Evolutionary conservation across 1,140 invertebrate genomes (phyloP), one percentile per base, ranked within the genome.

Genomic region (Littorina saxatilis): DNA sequence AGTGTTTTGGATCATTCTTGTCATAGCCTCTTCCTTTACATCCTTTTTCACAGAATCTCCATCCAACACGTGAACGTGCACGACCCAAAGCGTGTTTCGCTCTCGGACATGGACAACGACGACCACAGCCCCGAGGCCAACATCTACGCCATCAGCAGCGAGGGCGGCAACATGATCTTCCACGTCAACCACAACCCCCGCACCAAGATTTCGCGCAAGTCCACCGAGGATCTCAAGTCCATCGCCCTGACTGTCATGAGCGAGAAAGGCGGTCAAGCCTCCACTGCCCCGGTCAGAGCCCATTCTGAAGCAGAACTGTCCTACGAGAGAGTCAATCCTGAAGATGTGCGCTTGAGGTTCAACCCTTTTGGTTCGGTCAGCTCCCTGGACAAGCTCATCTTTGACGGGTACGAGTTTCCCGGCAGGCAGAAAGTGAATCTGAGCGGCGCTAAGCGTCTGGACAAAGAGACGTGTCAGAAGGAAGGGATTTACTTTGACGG

Each of bases 81-180:
- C 58, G 94, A 95, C 81, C 94, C 94, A n/a, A 94, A 95, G 80
- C 93, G 93, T 9, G 92, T 94, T 2, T 85, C 88, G 29, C 43
- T 92, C n/a, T 84, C 86, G n/a, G 89, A 91, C 27, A 70, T 84
- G 27, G 82, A 80, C 32, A 86, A 91, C 66, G 88, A 89, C 27
- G 79, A 50, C 29, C 88, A 90, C 20, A 85, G 88, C 73, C 74
- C 85, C 13, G 91, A 94, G 92, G 93, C 95, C 0, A 95, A 96
- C 88, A 96, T 97, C 15, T 97, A 96, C 90, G 96, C 96, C 2
- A 96, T 97, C 52, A 97, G 96, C 87, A 96, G 95, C 66, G 96
- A 96, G 35, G 96, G 96, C 85, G 96, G 96, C 1, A 96, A 96
- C 87, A 95, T 97, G 0, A 96, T 96, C 85, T 97, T 97, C 91